Base-by-base conservation (phyloP, 2,888 invertebrate genomes). In the Tetheella fluctuosa region DNA sequence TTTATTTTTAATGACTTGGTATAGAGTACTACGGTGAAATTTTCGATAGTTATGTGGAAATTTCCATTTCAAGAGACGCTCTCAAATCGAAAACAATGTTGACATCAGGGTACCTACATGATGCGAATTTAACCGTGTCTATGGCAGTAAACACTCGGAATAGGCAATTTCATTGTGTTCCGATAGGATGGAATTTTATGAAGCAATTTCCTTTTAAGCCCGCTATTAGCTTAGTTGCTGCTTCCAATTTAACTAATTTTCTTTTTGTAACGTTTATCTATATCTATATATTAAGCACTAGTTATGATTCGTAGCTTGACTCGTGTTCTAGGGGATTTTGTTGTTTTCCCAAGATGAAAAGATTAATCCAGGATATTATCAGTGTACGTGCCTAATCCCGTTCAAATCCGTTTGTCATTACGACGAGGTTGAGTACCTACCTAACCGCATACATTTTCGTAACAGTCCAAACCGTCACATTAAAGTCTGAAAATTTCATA, bases 71-170 rank as follows among this genome's bases (percentile, higher is more conserved):
- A 7, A 55, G 13, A 17, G 20, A 34, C 20, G 54, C 59, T 58
- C 54, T 62, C 60, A 58, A 61, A 53, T 59, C 25, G 20, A 17
- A 59, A 54, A 25, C 20, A 25, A 55, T 59, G 57, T 61, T 60
- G 63, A 62, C 57, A 57, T 57, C 54, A 56, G 62, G 56, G 30
- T 54, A 62, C 12, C 34, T 13, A 13, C 54, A 52, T 52, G 59
- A 58, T 23, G 37, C 60, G 59, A 65, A 58, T 62, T 59, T 62
- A 63, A 63, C 59, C 37, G 62, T 64, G 60, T 65, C 65, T 59
- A 60, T 67, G 62, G 63, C 63, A 64, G 15, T 59, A 17, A 64
- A 61, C 42, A 64, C 34, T 20, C 53, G 30, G 52, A 58, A 63
- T 64, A 54, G 64, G 62, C 59, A 63, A 62, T 69, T 59, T 64